These are phyloP conservation scores for Drosophila sproati DNA, from an alignment of 1,140 invertebrate species.

Conservation along the genomic window DNA sequence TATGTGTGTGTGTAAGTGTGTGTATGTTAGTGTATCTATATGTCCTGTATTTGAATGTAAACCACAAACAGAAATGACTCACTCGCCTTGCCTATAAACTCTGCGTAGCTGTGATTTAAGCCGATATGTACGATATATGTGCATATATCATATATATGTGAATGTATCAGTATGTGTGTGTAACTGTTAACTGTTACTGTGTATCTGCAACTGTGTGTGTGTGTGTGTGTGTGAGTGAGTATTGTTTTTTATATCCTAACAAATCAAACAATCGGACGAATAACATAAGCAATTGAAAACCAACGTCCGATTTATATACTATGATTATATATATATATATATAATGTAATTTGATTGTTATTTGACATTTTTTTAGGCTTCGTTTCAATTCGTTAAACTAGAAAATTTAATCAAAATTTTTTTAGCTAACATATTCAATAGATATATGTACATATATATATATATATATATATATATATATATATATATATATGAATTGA, in stretches of 20 bases:
- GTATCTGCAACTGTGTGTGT: neutral
- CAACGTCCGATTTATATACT: neutral
- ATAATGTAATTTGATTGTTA: conserved; percentile 17
- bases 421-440: neutral
- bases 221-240: conserved; percentile 16
- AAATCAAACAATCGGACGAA: conserved; percentile 23
- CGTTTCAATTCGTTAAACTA: conserved; percentile 30
- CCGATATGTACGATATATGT: conserved; percentile 59
- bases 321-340: neutral
- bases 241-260: neutral
- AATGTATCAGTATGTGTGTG: conserved; percentile 5
- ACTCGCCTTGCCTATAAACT: conserved; percentile 77
- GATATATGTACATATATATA: neutral
- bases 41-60: conserved; percentile 20
- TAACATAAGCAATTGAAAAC: conserved; percentile 20
- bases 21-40: conserved; percentile 9
- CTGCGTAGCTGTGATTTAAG: conserved; percentile 78
- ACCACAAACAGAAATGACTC: conserved; percentile 49
- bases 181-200: neutral
- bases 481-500: conserved; percentile 14
- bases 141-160: conserved; percentile 30
- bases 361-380: conserved; percentile 14
- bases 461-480: conserved; percentile 2
- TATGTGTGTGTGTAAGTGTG: neutral
- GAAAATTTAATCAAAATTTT: conserved; percentile 68